A percentile compares a stretch with the other conserved stretches of the same genome.
Conservation (phyloP, 2,113 vertebrate species). For the Sialia sialis region DNA sequence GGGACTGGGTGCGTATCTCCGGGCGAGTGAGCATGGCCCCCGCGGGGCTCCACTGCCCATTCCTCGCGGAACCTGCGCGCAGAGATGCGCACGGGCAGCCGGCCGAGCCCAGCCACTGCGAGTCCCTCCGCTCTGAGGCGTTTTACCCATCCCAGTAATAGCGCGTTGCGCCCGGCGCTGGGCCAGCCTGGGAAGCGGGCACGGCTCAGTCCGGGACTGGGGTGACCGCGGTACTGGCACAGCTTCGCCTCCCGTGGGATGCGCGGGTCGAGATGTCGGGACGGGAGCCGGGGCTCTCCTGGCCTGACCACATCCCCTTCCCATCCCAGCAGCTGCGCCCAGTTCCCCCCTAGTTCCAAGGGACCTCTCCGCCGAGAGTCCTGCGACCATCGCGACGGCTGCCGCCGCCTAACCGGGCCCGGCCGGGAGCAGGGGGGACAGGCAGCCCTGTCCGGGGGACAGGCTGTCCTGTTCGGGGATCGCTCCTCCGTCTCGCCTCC, state of each 20-base stretch:
- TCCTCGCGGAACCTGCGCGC: background rate
- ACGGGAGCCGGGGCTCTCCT: too few relatives aligned
- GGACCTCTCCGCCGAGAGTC: too few relatives aligned
- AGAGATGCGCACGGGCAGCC: background rate
- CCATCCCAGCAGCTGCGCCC: background rate
- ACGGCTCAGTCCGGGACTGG: background rate
- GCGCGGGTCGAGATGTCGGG: background rate
- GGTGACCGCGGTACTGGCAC: background rate
- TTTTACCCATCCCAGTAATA: accelerated
- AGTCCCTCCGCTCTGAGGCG: background rate
- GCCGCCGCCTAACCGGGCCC: background rate
- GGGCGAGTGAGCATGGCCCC: accelerated
- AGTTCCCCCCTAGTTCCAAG: accelerated
- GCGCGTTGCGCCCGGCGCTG: background rate
- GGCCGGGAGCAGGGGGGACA: background rate
- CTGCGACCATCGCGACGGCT: too few relatives aligned
- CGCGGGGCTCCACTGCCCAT: background rate
- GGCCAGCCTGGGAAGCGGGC: background rate
- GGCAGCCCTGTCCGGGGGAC: background rate
- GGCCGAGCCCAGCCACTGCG: background rate
- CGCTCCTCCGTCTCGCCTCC: too few relatives aligned
- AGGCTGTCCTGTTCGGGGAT: background rate
- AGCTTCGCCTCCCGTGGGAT: background rate
- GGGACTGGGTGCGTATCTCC: background rate
- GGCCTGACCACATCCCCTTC: background rate